Percentiles rank a stretch among this genome's conserved stretches.
Conservation (phyloP, 2,888 invertebrate genomes). For the Nymphalis urticae region DNA sequence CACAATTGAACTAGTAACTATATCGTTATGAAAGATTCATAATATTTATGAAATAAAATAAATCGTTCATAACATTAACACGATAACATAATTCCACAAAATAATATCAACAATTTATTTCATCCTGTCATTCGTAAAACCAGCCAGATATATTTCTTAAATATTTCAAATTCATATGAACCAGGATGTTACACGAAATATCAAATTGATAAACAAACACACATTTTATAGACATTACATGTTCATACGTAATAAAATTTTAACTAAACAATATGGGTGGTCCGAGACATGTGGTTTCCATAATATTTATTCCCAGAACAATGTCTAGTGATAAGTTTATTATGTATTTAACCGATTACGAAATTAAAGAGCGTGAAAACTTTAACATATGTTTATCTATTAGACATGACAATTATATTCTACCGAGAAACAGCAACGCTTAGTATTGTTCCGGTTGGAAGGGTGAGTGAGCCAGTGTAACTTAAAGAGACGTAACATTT, state of each 20-base stretch:
- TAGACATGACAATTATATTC: background rate
- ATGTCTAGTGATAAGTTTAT: background rate
- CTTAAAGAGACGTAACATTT: too few relatives aligned
- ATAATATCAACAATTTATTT: background rate
- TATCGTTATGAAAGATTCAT: too few relatives aligned
- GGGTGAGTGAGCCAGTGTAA: too few relatives aligned
- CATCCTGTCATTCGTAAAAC: background rate
- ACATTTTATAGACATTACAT: conserved; percentile 25
- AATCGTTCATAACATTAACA: too few relatives aligned
- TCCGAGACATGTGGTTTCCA: conserved; percentile 25
- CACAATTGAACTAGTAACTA: too few relatives aligned
- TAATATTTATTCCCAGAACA: conserved; percentile 15
- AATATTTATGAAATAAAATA: too few relatives aligned
- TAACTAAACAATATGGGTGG: conserved; percentile 31
- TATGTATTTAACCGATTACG: background rate
- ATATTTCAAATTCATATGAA: background rate
- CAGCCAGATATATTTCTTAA: background rate
- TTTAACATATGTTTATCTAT: background rate
- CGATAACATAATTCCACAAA: too few relatives aligned
- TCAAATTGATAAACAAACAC: conserved; percentile 23
- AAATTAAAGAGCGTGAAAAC: background rate
- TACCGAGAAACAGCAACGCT: too few relatives aligned
- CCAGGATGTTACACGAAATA: conserved; percentile 17
- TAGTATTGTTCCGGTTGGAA: too few relatives aligned
- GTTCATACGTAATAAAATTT: conserved; percentile 26